phyloP scores from a whole-genome alignment of 1,140 invertebrate genomes.

The Lasioglossum albipes region DNA sequence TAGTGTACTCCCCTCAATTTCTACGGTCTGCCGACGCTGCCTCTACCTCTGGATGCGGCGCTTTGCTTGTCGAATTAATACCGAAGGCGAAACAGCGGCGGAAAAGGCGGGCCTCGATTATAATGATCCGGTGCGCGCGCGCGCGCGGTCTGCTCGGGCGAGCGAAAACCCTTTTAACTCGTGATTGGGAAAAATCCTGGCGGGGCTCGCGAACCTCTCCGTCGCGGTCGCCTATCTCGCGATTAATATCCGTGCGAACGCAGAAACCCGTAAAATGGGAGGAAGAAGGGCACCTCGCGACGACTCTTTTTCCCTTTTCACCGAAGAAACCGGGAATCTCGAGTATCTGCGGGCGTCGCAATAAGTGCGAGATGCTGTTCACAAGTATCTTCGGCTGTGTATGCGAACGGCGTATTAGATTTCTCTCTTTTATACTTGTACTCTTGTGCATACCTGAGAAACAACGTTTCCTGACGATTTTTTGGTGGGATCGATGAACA shows the following conservation, averaged over 20 bases:
- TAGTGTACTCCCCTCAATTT: no score
- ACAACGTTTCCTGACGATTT: not conserved
- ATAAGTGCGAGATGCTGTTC: not conserved
- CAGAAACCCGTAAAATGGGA: constrained; percentile 24
- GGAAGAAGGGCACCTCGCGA: constrained; percentile 7
- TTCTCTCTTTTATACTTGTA: constrained; percentile 8
- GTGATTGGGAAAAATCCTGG: constrained; percentile 11
- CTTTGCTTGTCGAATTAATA: constrained; percentile 57
- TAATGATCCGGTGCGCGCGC: not conserved
- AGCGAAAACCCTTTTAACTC: not conserved
- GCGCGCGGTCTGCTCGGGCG: not conserved
- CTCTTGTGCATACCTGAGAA: not conserved
- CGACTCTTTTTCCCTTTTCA: constrained; percentile 1
- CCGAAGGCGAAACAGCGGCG: not conserved
- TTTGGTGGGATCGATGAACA: not conserved
- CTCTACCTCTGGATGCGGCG: not conserved
- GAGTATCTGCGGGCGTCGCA: constrained; percentile 23
- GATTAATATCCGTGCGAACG: constrained; percentile 48
- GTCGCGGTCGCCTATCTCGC: not conserved
- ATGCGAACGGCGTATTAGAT: constrained; percentile 15
- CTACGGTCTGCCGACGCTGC: no score
- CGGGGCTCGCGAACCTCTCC: not conserved
- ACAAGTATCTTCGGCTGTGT: not conserved
- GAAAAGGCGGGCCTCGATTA: not conserved
- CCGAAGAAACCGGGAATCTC: constrained; percentile 7